Evolutionary conservation across 2,113 vertebrate species (phyloP).

Genomic region (Menura novaehollandiae): DNA sequence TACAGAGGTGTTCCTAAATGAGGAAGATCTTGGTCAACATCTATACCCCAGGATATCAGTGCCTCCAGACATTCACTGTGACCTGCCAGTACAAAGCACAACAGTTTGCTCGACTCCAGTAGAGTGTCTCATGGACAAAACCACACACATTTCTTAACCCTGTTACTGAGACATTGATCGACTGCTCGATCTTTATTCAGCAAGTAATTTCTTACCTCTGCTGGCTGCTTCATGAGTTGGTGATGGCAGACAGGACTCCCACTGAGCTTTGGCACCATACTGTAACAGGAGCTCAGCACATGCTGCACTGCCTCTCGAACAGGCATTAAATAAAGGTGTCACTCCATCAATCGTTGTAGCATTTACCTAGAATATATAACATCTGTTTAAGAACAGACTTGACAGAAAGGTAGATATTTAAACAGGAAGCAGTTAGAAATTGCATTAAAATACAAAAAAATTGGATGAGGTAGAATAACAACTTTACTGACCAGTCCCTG

Average conservation of each 20-base stretch:
- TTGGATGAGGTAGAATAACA: neutral
- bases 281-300: conserved; percentile 88
- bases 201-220: conserved; percentile 75
- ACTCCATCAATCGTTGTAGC: conserved; percentile 90
- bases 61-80: conserved; percentile 88
- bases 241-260: conserved; percentile 82
- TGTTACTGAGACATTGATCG: neutral
- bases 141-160: neutral
- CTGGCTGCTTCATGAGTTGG: conserved; percentile 89
- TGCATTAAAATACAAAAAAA: neutral
- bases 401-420: neutral
- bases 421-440: neutral
- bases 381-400: neutral
- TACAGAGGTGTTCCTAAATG: conserved; percentile 93
- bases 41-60: conserved; percentile 88
- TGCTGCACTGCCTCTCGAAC: conserved; percentile 82
- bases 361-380: conserved; percentile 80
- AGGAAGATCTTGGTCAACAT: conserved; percentile 90
- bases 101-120: neutral
- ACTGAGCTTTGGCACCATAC: conserved; percentile 87
- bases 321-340: conserved; percentile 90
- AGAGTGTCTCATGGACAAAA: neutral
- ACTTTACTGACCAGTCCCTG: neutral
- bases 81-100: conserved; percentile 72
- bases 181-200: neutral